Evolutionary conservation across 30 jellyfish, hydroid and myxozoan species (phyloP), one percentile per base, ranked within the genome.

Genomic region (Catostylus mosaicus): DNA sequence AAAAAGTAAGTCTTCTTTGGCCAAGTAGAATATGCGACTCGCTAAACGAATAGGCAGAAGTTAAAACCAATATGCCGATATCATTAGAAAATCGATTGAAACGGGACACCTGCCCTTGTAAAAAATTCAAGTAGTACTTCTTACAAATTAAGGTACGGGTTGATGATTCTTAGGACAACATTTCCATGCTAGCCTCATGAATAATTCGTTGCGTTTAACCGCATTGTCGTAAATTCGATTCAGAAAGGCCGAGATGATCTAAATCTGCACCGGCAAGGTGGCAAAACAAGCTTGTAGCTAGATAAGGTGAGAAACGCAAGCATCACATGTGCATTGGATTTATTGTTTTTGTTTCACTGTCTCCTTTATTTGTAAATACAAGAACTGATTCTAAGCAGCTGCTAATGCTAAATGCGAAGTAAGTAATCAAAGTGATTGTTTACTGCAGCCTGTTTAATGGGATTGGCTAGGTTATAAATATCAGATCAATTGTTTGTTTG

Each of bases 121-220:
- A 77, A 50, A 77, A 77, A 77, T 77, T 27, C 67, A 24, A 18
- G 88, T 56, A 56, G 68, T 77, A 31, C 38, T 20, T 24, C 75
- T 77, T 77, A 77, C 88, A 77, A 33, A 19, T 52, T 7, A 32
- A 34, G 67, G 88, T 77, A 77, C 75, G 29, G 88, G 88, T 35
- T 70, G 30, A 30, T 60, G 64, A 56, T 77, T 77, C 78, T 56
- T 9, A 54, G 75, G 36, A 75, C 30, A 75, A 32, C 43, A 75
- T 24, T 56, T 37, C 30, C 20, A 32, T 38, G 63, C 27, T 36
- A 35, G 40, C 37, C 3, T 77, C 88, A 77, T 77, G 29, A 77
- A 77, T 77, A 52, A 77, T 77, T 77, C 45, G 68, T 61, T 26
- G 65, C 62, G 51, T 40, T 38, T 50, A 40, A 77, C 88, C 88